These are phyloP conservation scores for Gallinago media DNA, from an alignment of 2,113 vertebrate genomes.

Conservation along the genomic window DNA sequence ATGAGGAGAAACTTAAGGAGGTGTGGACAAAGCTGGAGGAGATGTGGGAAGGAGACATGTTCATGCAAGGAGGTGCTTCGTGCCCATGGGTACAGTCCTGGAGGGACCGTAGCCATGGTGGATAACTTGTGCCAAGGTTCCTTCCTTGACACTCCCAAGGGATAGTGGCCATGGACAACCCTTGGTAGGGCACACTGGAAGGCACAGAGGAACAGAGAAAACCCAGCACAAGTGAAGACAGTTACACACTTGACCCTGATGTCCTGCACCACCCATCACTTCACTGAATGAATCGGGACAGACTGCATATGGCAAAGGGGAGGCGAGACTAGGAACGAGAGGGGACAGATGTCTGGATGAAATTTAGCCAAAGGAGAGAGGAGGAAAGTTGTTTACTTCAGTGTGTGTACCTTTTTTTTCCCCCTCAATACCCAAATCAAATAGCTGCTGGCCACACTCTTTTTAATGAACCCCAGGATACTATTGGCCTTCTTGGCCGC, in stretches of 20 bases:
- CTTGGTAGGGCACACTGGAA: background rate
- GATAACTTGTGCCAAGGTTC: background rate
- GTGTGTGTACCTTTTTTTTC: background rate
- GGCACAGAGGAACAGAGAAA: background rate
- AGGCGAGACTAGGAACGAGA: background rate
- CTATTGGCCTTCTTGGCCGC: too few relatives aligned
- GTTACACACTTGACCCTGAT: background rate
- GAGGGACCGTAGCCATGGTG: background rate
- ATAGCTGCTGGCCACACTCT: too few relatives aligned
- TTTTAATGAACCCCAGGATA: too few relatives aligned
- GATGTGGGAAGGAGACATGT: background rate
- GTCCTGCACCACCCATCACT: background rate
- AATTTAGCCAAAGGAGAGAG: background rate
- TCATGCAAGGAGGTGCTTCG: accelerated
- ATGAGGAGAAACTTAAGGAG: background rate
- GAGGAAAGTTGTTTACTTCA: background rate
- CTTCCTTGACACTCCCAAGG: background rate
- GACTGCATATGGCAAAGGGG: background rate
- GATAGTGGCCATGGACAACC: background rate
- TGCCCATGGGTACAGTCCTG: background rate
- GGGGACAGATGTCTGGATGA: background rate
- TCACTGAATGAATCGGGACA: background rate
- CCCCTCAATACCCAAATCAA: background rate
- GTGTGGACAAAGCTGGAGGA: background rate
- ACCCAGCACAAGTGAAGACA: background rate